These are phyloP conservation scores for Vulpes ferrilata DNA, from an alignment of 2,113 vertebrate species.

Conservation along the genomic window DNA sequence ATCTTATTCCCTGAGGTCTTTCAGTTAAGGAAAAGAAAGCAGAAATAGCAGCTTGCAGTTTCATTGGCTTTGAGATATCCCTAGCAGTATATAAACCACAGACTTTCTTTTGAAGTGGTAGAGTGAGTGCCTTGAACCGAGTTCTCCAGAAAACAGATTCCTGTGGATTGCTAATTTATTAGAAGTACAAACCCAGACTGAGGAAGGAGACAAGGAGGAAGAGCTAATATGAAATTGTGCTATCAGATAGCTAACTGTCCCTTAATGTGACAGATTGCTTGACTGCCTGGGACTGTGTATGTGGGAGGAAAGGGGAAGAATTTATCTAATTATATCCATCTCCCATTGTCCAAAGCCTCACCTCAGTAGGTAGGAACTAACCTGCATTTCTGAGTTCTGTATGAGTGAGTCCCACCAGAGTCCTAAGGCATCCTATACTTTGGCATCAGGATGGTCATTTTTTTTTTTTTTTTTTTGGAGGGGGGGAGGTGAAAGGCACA, in stretches of 20 bases:
- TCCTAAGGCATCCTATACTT: background rate
- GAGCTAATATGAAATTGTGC: background rate
- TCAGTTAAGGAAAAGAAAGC: slow-evolving; percentile 52
- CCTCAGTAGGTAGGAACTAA: background rate
- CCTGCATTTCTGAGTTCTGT: background rate
- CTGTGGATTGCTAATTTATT: background rate
- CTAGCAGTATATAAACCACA: slow-evolving; percentile 9
- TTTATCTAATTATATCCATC: background rate
- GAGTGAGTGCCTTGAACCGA: background rate
- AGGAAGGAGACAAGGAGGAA: background rate
- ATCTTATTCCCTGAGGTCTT: slow-evolving; percentile 50
- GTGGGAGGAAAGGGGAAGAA: background rate
- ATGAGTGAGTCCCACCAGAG: background rate
- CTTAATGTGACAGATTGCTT: background rate
- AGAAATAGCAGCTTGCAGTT: slow-evolving; percentile 34
- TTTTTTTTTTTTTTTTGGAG: background rate
- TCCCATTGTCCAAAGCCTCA: background rate
- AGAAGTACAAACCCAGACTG: background rate
- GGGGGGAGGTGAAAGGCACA: background rate
- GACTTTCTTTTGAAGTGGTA: background rate
- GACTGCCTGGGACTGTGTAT: background rate
- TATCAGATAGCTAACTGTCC: background rate
- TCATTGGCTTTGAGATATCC: slow-evolving; percentile 42
- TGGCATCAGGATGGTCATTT: background rate
- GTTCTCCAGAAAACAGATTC: slow-evolving; percentile 34